Evolutionary conservation across 2,113 vertebrate genomes (phyloP), one percentile per base, ranked within the genome.

Genomic region (Corvus hawaiiensis): DNA sequence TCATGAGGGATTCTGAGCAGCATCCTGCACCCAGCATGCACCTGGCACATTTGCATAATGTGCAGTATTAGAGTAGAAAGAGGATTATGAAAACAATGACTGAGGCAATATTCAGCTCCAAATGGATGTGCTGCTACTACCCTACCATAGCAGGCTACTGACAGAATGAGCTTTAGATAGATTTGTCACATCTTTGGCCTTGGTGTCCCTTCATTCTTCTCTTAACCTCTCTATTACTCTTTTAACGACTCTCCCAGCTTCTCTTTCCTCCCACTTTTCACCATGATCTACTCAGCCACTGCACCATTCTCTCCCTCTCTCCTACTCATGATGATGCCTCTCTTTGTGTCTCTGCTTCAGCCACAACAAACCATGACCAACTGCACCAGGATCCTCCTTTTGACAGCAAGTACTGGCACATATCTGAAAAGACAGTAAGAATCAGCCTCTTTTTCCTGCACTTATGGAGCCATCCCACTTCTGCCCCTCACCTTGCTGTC

Each of bases 31-130:
- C 88, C 93, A 86, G 87, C 79, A 93, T 77, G 43, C 90, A 94
- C 79, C 92, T 96, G 92, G 48, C 7, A 32, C 3, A 93, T 94
- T 88, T 91, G 85, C 93, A 90, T 93, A 92, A 95, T 78, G 64
- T 75, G 79, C 76, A 95, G 79, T 49, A 82, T 62, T 89, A 67
- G 26, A 87, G 26, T 49, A 87, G 90, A 92, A 92, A 89, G 22
- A 81, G 32, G n/a, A 78, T 93, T 84, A 89, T 28, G 35, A 78
- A 90, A 89, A 89, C 69, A 96, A 74, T 74, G 69, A 87, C 69
- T 82, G 88, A 90, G 37, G 88, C 49, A 87, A 64, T 43, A 90
- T 58, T 86, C 44, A 77, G 30, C 33, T 89, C 46, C 66, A 91
- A 94, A 75, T 23, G 68, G 61, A 84, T 62, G 52, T 61, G 33